These are phyloP conservation scores for Lithobates sylvaticus DNA, from an alignment of 2,797 vertebrate genomes.

Conservation along the genomic window DNA sequence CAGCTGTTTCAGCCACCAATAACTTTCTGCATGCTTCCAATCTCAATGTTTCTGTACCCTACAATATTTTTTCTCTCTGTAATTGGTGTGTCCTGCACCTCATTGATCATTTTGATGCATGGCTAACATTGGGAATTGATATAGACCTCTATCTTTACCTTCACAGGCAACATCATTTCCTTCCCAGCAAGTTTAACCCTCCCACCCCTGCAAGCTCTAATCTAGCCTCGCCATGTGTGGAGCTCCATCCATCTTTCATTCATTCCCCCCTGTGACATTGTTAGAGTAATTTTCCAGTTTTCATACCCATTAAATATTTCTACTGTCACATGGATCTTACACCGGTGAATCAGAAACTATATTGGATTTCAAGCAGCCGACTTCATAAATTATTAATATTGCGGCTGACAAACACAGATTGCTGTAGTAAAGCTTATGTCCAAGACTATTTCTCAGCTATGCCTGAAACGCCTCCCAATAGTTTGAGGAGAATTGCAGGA, in stretches of 20 bases:
- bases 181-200: slow-evolving; percentile 31
- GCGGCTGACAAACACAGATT: slow-evolving; percentile 39
- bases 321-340: slow-evolving; percentile 42
- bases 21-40: neutral
- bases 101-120: slow-evolving; percentile 41
- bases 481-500: neutral
- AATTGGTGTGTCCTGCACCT: slow-evolving; percentile 5
- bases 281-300: slow-evolving; percentile 46
- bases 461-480: neutral
- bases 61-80: neutral
- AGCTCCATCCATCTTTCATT: slow-evolving; percentile 43
- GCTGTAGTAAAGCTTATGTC: slow-evolving; percentile 36
- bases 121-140: slow-evolving; percentile 38
- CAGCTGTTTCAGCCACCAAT: neutral
- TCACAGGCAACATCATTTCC: slow-evolving; percentile 31
- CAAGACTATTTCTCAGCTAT: neutral
- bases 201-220: slow-evolving; percentile 11
- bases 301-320: slow-evolving; percentile 48
- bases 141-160: slow-evolving; percentile 45
- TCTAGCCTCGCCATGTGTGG: neutral
- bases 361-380: slow-evolving; percentile 44
- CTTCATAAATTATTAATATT: slow-evolving; percentile 49
- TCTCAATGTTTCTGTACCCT: neutral
- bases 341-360: slow-evolving; percentile 34
- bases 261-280: slow-evolving; percentile 38